Evolutionary conservation across 2,113 vertebrate species (phyloP), one percentile per base, ranked within the genome.

Genomic region (Archocentrus centrarchus): DNA sequence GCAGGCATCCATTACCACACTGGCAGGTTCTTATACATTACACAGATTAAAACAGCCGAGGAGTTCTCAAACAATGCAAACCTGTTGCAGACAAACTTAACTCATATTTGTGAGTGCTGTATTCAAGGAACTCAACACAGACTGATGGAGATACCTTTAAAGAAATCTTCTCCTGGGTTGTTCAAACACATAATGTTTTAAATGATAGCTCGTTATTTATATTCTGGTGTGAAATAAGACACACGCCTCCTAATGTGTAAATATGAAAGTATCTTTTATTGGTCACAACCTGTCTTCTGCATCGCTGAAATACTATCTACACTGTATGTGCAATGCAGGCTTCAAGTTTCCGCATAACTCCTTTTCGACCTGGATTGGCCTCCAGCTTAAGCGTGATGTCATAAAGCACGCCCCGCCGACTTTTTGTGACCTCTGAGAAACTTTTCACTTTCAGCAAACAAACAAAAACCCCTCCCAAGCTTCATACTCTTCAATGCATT

Each of bases 1-100:
- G 96, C 95, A 96, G 96, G 98, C 97, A 97, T 99, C 97, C 97
- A 97, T 99, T 98, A 98, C 98, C 96, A 94, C 93, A 94, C 66
- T 96, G 95, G 95, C 96, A 96, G 96, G 96, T 95, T 97, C 96
- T 96, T 97, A 94, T 97, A 98, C 98, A 98, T 98, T 98, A 98
- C 97, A 96, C 94, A 97, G 96, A 98, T 98, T 97, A 97, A 97
- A 97, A 91, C 53, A 85, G 85, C 92, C 95, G 47, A 82, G 79
- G 86, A 93, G 75, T 83, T 88, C 93, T 93, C 81, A 87, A 87
- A 81, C 87, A 82, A 30, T 30, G 75, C 66, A 68, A 75, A 86
- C 92, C 91, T 93, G 89, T 91, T 91, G 86, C 83, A 47, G 63
- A 8, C 59, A 39, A 68, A 55, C 59, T 22, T 11, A 6, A 50